phyloP scores from a whole-genome alignment of 2,113 vertebrate genomes.

The Eurystomus gularis region DNA sequence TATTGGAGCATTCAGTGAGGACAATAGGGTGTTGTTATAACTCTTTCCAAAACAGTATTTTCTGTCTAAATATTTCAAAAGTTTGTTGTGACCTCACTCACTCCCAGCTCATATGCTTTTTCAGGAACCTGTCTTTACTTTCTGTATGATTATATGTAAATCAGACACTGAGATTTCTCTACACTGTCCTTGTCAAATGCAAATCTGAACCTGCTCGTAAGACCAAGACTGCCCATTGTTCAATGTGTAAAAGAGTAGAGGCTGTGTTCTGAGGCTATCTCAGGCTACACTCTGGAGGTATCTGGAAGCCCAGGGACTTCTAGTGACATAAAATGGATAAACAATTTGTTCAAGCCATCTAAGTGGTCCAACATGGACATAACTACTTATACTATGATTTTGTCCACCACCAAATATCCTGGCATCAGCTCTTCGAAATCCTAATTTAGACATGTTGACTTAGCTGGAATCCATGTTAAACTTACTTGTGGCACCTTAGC shows the following conservation, averaged over 20 bases:
- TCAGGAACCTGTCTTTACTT: neutral
- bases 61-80: neutral
- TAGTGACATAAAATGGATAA: neutral
- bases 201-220: neutral
- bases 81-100: fast-evolving
- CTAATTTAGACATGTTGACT: neutral
- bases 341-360: neutral
- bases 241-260: neutral
- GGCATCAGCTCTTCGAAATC: neutral
- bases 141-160: neutral
- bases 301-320: neutral
- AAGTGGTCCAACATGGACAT: neutral
- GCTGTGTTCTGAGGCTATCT: neutral
- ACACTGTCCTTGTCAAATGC: neutral
- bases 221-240: neutral
- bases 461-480: neutral
- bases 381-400: neutral
- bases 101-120: neutral
- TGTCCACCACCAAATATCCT: neutral
- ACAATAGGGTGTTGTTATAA: neutral
- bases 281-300: fast-evolving
- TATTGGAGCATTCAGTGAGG: neutral
- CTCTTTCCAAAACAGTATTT: neutral
- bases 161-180: neutral
- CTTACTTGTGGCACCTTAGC: neutral